phyloP scores from a whole-genome alignment of 2,113 vertebrate genomes.

The Mungos mungo region DNA sequence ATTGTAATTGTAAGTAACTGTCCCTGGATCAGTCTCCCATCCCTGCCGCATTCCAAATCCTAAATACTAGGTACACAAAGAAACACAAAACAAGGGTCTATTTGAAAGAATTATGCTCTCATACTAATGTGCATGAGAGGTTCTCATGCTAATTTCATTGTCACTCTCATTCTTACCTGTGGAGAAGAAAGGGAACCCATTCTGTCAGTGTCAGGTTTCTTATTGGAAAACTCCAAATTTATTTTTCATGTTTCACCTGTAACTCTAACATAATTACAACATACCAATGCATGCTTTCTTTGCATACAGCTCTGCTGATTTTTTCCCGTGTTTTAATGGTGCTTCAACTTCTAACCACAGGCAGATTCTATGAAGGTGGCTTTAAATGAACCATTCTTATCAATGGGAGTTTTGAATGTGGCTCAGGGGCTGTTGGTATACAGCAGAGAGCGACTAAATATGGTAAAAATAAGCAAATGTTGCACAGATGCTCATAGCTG shows the following conservation, averaged over 20 bases:
- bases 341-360: conserved; percentile 24
- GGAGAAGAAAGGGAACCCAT: not conserved
- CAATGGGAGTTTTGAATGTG: conserved; percentile 51
- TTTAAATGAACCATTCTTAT: conserved; percentile 42
- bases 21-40: not conserved
- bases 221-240: not conserved
- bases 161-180: not conserved
- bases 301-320: not conserved
- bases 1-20: not conserved
- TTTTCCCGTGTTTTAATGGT: conserved; percentile 28
- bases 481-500: conserved; percentile 71
- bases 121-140: not conserved
- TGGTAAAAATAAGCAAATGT: conserved; percentile 72
- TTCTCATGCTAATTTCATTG: not conserved
- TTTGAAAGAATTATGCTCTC: not conserved
- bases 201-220: not conserved
- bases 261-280: not conserved
- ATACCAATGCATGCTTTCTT: not conserved
- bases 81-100: not conserved
- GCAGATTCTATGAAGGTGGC: conserved; percentile 16
- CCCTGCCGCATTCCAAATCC: not conserved
- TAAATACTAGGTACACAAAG: not conserved
- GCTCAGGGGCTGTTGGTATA: conserved; percentile 3
- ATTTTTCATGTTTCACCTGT: not conserved
- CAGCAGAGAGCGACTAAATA: conserved; percentile 64